Evolutionary conservation across 1,140 invertebrate species (phyloP), one percentile per base, ranked within the genome.

Genomic region (Leucophenga varia): DNA sequence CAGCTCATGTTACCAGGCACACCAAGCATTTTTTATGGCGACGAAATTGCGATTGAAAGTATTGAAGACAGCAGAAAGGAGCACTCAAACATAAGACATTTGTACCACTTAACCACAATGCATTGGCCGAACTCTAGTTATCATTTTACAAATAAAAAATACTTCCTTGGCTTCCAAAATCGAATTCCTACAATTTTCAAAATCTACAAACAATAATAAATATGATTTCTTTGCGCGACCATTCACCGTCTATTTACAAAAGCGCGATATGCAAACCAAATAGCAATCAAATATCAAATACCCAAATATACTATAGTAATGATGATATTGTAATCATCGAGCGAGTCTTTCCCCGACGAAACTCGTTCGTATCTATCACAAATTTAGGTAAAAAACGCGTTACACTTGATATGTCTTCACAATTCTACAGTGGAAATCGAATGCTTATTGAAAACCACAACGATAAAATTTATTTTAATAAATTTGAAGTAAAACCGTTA

Each of bases 1-100:
- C 80, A 86, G 47, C 79, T 90, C 61, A 84, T 86, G 76, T 68
- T 93, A 17, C 89, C 90, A 2, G 90, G 90, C 4, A 89, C 88
- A 8, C 81, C 87, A 0, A 89, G 80, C 54, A 83, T 92, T 54
- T 88, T 91, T 68, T 91, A 91, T 67, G 88, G 88, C 5, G 89
- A 92, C 72, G 89, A 91, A 79, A 82, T 90, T 49, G 81, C 81
- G 13, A 73, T 83, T 28, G 52, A 79, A 30, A 68, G 82, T 80
- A 21, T 69, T 82, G 34, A 47, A 79, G 30, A 68, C 78, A 44
- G 55, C 72, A 78, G 17, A 73, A 74, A 75, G 28, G 83, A 87
- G 68, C 80, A 82, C 45, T 75, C 79, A 46, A 83, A 88, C 58
- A 76, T 85, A 4, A 72, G 79, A 32, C 79, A 86, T 61, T 59